A percentile compares a stretch with the other conserved stretches of the same genome.
Evolutionary conservation across 64 coral and sea anemone species (phyloP).

Genomic region (Anthopleura sola): DNA sequence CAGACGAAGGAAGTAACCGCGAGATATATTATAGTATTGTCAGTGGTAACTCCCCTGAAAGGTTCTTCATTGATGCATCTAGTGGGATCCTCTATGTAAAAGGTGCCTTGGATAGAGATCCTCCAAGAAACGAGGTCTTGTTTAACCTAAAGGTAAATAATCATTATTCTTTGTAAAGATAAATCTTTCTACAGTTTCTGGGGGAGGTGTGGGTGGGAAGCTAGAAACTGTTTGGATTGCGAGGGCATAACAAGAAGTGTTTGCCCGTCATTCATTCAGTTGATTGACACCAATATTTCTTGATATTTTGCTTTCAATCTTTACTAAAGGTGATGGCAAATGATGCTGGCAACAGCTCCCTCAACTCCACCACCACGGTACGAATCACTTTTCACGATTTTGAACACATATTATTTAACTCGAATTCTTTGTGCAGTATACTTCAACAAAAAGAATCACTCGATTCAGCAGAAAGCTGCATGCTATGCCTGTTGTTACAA

Average conservation of each 20-base stretch:
- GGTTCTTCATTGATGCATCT: constrained; percentile 77
- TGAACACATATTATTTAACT: too few species aligned
- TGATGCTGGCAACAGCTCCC: not conserved
- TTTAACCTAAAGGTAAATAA: constrained; percentile 56
- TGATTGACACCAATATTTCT: too few species aligned
- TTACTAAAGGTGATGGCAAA: not conserved
- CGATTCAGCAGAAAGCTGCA: too few species aligned
- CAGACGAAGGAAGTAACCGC: constrained; percentile 39
- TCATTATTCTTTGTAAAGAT: too few species aligned
- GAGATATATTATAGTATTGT: constrained; percentile 69
- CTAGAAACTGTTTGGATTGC: too few species aligned
- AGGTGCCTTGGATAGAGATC: constrained; percentile 71
- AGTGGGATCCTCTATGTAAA: constrained; percentile 74
- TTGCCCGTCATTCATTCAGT: too few species aligned
- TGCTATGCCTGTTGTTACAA: too few species aligned
- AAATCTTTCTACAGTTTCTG: too few species aligned
- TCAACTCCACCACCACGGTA: not conserved
- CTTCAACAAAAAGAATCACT: not conserved
- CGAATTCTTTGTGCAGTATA: not conserved
- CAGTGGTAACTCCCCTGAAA: constrained; percentile 58
- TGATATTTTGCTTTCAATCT: too few species aligned
- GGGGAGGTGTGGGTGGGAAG: too few species aligned
- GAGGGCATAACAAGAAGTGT: too few species aligned
- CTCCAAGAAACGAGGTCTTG: constrained; percentile 66
- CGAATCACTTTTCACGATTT: not conserved